Evolutionary conservation across 2,888 invertebrate genomes (phyloP).

Genomic region (Acrobasis consociella): DNA sequence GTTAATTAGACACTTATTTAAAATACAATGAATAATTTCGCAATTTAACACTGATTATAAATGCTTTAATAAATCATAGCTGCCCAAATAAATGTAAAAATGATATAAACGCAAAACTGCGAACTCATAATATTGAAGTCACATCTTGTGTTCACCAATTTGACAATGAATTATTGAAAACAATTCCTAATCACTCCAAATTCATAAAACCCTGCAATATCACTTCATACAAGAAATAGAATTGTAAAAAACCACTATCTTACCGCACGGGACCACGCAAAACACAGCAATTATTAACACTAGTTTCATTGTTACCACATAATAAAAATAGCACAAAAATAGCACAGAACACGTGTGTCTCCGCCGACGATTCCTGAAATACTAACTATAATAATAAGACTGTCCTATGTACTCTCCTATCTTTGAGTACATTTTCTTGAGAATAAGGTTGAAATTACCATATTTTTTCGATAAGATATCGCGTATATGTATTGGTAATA

Average conservation of each 20-base stretch:
- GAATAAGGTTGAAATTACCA: background rate
- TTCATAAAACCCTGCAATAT: background rate
- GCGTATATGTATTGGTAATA: conserved; percentile 4
- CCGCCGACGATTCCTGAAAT: background rate
- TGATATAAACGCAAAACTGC: too few species aligned
- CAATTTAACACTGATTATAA: too few species aligned
- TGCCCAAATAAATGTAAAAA: too few species aligned
- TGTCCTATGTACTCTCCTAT: too few species aligned
- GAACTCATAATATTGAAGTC: too few species aligned
- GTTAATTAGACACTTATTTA: too few species aligned
- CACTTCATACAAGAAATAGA: too few species aligned
- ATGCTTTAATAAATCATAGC: too few species aligned
- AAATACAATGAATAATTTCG: too few species aligned
- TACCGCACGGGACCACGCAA: conserved; percentile 16
- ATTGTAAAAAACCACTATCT: background rate
- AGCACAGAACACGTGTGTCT: background rate
- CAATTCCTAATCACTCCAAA: background rate
- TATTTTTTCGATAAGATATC: background rate
- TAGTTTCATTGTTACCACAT: conserved; percentile 15
- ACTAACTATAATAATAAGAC: background rate
- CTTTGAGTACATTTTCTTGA: background rate
- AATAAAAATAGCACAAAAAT: background rate
- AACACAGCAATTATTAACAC: conserved; percentile 7
- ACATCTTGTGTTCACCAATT: too few species aligned
- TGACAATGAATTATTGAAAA: background rate